Base-by-base conservation (phyloP, 2,888 invertebrate genomes). In the Drymonia ruficornis region DNA sequence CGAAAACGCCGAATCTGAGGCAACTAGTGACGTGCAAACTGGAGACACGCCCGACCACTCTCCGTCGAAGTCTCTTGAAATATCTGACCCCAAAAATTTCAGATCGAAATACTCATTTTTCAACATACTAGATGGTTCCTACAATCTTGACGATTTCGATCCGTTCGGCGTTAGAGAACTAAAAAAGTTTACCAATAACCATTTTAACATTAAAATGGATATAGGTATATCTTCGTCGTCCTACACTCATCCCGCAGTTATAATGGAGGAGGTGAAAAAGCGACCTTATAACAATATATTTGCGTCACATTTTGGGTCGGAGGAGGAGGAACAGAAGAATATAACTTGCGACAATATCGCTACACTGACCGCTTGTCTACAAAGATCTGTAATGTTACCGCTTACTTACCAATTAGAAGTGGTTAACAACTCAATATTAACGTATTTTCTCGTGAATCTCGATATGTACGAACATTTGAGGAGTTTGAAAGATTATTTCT, bases 401-500 rank as follows among this genome's bases (percentile, higher is more conserved):
- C 78, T 97, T 3, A 93, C 93, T 11, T 94, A 95, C 19, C 96
- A 97, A 72, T 90, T 95, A 50, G 94, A 95, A 63, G 91, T 97
- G 12, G 94, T 96, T 0, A 96, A 96, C 56, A 95, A 95, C 59
- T 96, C 96, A 8, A 94, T 96, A 18, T 84, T 97, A 58, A 95
- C 95, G 34, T 94, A 95, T 75, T 95, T 95, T 66, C 84, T 97
- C 0, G 91, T 94, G 0, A 94, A 95, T 59, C 87, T 95, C 16
- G 94, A 95, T 50, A 93, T 96, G 78, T 91, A 96, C 40, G 94
- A 95, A 18, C 96, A 97, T 83, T 90, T 97, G 63, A 94, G 94
- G 45, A 95, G 95, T 79, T 83, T 97, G n/a, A 93, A 96, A 46
- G 95, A 96, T 75, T 97, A 96, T 71, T 97, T 95, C 80, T 96